A percentile compares a stretch with the other conserved stretches of the same genome.
Evolutionary conservation across 2,797 vertebrate species (phyloP).

Genomic region (Scolopax rusticola): DNA sequence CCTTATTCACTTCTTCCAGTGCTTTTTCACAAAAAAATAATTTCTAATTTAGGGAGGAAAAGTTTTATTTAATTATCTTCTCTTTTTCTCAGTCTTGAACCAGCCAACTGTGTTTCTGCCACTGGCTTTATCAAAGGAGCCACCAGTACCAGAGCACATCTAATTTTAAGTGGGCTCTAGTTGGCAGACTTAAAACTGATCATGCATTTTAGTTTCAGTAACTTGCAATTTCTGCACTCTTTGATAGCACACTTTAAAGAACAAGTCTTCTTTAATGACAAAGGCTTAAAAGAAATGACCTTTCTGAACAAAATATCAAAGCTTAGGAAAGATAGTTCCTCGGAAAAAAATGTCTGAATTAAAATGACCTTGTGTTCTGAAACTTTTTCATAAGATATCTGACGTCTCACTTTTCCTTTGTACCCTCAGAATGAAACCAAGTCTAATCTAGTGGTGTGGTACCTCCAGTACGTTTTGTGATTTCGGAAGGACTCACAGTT

Average conservation of each 20-base stretch:
- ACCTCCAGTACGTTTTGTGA: slow-evolving; percentile 55
- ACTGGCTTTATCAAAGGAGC: slow-evolving; percentile 72
- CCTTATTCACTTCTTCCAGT: not conserved
- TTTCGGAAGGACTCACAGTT: slow-evolving; percentile 26
- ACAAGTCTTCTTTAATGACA: slow-evolving; percentile 80
- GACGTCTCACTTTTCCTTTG: slow-evolving; percentile 71
- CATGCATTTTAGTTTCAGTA: slow-evolving; percentile 80
- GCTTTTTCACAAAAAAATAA: not conserved
- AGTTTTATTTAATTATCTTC: slow-evolving; percentile 74
- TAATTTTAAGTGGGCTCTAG: slow-evolving; percentile 78
- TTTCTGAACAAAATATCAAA: slow-evolving; percentile 83
- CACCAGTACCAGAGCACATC: slow-evolving; percentile 68
- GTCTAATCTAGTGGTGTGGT: not conserved
- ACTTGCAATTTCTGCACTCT: slow-evolving; percentile 81
- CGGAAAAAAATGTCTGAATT: slow-evolving; percentile 72
- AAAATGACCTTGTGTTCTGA: slow-evolving; percentile 81
- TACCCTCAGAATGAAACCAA: slow-evolving; percentile 32
- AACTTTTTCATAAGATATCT: slow-evolving; percentile 74
- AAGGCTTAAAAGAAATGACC: slow-evolving; percentile 82
- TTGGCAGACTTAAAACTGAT: slow-evolving; percentile 79
- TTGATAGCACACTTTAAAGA: slow-evolving; percentile 84
- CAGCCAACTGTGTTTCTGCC: slow-evolving; percentile 59
- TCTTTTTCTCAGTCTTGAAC: slow-evolving; percentile 24
- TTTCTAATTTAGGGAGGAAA: slow-evolving; percentile 31
- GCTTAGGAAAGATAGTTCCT: slow-evolving; percentile 74